phyloP scores from a whole-genome alignment of 2,797 vertebrate species.

The Notamacropus eugenii region DNA sequence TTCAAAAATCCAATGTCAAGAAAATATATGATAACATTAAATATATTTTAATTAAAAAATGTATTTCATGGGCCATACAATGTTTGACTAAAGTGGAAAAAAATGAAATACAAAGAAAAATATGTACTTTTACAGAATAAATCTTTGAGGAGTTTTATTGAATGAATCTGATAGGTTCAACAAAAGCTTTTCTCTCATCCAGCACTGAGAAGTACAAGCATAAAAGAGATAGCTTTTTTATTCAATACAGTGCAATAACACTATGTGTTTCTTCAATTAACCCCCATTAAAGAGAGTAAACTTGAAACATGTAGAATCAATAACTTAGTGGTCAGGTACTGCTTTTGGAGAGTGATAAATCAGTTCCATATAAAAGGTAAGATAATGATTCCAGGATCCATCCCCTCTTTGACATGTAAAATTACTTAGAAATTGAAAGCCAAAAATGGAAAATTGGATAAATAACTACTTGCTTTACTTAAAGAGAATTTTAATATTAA shows the following conservation, averaged over 20 bases:
- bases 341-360: slow-evolving; percentile 87
- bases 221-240: neutral
- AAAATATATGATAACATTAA: neutral
- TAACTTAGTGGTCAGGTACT: slow-evolving; percentile 88
- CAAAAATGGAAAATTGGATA: neutral
- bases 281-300: neutral
- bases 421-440: neutral
- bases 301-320: neutral
- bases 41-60: neutral
- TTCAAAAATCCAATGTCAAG: neutral
- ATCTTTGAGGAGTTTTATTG: neutral
- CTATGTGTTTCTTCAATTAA: neutral
- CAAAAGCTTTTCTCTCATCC: neutral
- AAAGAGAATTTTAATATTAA: neutral
- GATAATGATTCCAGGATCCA: slow-evolving; percentile 89
- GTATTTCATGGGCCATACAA: neutral
- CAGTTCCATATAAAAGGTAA: slow-evolving; percentile 86
- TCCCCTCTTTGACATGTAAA: slow-evolving; percentile 86
- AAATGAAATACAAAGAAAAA: neutral
- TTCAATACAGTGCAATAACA: neutral
- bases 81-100: neutral
- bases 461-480: neutral
- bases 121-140: neutral
- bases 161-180: neutral
- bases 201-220: neutral